Conservation (phyloP, 2,888 invertebrate species). For the Coleophora deauratella region DNA sequence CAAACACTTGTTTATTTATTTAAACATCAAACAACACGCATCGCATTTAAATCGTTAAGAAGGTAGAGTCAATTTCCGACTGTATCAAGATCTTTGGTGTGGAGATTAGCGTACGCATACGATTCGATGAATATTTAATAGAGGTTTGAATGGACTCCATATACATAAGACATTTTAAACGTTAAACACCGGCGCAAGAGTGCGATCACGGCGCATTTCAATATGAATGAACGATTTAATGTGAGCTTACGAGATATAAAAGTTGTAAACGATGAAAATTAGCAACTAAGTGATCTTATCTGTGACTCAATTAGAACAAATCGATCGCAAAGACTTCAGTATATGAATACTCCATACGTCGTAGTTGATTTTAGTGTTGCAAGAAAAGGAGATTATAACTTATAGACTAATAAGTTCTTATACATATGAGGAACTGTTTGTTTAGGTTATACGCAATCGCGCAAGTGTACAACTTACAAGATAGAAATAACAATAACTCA, state of each 20-base stretch:
- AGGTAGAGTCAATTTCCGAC: conserved; percentile 22
- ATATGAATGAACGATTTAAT: conserved; percentile 8
- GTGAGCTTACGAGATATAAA: conserved; percentile 4
- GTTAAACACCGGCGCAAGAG: conserved; percentile 24
- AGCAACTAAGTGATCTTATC: background rate
- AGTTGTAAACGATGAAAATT: conserved; percentile 3
- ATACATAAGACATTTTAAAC: conserved; percentile 29
- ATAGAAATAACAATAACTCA: too few species aligned
- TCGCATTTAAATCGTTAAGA: conserved; percentile 17
- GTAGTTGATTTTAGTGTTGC: background rate
- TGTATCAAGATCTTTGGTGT: too few species aligned
- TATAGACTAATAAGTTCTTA: too few species aligned
- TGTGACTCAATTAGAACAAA: conserved; percentile 1
- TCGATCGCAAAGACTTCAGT: conserved; percentile 6
- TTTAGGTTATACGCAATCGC: too few species aligned
- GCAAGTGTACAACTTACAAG: too few species aligned
- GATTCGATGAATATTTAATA: conserved; percentile 41
- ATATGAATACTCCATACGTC: background rate
- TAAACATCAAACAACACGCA: too few species aligned
- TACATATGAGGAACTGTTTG: too few species aligned
- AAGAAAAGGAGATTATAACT: background rate
- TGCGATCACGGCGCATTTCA: conserved; percentile 14
- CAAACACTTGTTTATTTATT: conserved; percentile 31
- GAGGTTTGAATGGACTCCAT: conserved; percentile 26
- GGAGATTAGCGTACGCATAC: conserved; percentile 29